A percentile compares a stretch with the other conserved stretches of the same genome.
These are phyloP conservation scores for Prorops nasuta DNA, from an alignment of 1,140 invertebrate genomes.

Conservation along the genomic window DNA sequence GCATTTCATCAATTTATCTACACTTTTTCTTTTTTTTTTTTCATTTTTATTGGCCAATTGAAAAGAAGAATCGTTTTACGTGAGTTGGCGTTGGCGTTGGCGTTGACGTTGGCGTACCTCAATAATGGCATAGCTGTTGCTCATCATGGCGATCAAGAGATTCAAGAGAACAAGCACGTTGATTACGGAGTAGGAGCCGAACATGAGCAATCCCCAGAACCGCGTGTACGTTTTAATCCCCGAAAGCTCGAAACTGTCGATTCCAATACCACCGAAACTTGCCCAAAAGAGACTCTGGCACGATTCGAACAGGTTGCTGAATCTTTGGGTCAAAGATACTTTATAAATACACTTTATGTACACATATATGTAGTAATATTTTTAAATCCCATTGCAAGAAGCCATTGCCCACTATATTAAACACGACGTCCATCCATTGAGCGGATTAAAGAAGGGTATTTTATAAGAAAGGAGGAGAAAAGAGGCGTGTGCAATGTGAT, in stretches of 20 bases:
- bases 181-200: slow-evolving; percentile 79
- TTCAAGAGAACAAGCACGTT: slow-evolving; percentile 84
- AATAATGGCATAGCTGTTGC: slow-evolving; percentile 82
- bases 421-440: no score
- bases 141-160: slow-evolving; percentile 89
- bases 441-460: no score
- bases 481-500: no score
- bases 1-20: no score
- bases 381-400: slow-evolving; percentile 1
- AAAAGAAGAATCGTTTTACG: not conserved
- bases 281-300: slow-evolving; percentile 90
- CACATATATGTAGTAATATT: no score
- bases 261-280: slow-evolving; percentile 79
- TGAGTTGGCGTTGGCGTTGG: not conserved
- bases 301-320: slow-evolving; percentile 80
- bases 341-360: no score
- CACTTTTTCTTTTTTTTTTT: no score
- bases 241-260: slow-evolving; percentile 73
- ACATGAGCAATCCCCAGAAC: slow-evolving; percentile 80
- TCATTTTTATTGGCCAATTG: not conserved
- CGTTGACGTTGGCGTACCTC: slow-evolving; percentile 50
- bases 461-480: no score
- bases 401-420: no score
- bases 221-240: slow-evolving; percentile 77
- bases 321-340: no score